A percentile compares a stretch with the other conserved stretches of the same genome.
These are phyloP conservation scores for Rhegmatorhina hoffmannsi DNA, from an alignment of 2,113 vertebrate genomes.

Conservation along the genomic window DNA sequence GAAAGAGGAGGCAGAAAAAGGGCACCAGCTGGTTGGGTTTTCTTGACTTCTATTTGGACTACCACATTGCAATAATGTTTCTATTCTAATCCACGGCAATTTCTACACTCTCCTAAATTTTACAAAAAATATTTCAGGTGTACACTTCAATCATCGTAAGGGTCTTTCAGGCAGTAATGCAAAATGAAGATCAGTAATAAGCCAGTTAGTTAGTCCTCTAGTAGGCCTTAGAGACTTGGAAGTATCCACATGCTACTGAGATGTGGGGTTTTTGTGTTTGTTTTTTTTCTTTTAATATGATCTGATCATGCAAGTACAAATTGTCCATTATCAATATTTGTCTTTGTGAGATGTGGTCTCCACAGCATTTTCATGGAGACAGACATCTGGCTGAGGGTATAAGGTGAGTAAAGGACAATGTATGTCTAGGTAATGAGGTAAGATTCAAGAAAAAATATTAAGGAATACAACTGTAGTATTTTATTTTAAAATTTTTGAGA, in stretches of 20 bases:
- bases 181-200: neutral
- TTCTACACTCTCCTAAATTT: neutral
- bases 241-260: neutral
- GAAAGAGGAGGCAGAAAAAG: neutral
- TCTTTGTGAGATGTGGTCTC: constrained; percentile 17
- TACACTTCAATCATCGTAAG: neutral
- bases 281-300: neutral
- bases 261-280: neutral
- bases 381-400: constrained; percentile 2
- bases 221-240: neutral
- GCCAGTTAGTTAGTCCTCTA: neutral
- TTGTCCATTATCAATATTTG: neutral
- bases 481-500: neutral
- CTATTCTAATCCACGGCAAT: neutral
- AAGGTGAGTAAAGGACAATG: neutral
- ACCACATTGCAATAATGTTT: neutral
- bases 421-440: neutral
- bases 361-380: neutral
- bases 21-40: neutral
- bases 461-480: neutral
- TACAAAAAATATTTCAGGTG: neutral
- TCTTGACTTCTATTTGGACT: neutral
- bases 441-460: neutral
- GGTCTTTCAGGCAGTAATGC: neutral
- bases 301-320: neutral